Evolutionary conservation across 1,140 invertebrate genomes (phyloP).

Genomic region (Antheraea pernyi): DNA sequence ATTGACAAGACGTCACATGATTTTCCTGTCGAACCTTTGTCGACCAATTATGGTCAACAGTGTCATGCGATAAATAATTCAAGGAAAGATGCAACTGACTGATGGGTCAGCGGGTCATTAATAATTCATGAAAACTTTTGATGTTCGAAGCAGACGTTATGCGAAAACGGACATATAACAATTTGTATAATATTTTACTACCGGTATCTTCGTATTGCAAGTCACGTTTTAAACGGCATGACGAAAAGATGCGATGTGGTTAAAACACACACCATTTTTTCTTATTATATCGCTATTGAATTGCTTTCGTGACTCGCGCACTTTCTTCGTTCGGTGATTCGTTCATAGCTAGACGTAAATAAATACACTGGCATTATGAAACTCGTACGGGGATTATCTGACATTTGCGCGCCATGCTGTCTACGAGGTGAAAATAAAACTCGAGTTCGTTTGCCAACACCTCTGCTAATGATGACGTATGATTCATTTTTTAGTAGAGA

Average conservation of each 20-base stretch:
- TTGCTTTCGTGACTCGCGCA: slow-evolving; percentile 36
- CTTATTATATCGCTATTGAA: slow-evolving; percentile 29
- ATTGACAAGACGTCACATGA: not conserved
- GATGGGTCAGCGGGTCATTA: not conserved
- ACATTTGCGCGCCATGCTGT: slow-evolving; percentile 65
- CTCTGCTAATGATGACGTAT: slow-evolving; percentile 19
- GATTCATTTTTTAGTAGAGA: not conserved
- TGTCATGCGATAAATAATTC: not conserved
- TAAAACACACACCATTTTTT: slow-evolving; percentile 6
- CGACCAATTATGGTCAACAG: not conserved
- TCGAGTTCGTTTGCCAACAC: slow-evolving; percentile 37
- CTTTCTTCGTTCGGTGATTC: slow-evolving; percentile 35
- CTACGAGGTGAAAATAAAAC: slow-evolving; percentile 39
- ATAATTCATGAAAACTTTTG: slow-evolving; percentile 6
- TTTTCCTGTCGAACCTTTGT: slow-evolving; percentile 1
- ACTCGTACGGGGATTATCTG: slow-evolving; percentile 36
- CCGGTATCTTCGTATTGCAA: slow-evolving; percentile 19
- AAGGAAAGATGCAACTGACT: not conserved
- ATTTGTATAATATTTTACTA: slow-evolving; percentile 1
- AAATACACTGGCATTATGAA: slow-evolving; percentile 31
- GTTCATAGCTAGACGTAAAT: slow-evolving; percentile 20
- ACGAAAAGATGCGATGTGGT: slow-evolving; percentile 23
- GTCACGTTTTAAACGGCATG: slow-evolving; percentile 23
- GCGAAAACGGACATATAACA: not conserved
- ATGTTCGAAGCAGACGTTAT: slow-evolving; percentile 1